Base-by-base conservation (phyloP, 2,797 vertebrate species). In the Clarias pachynema region DNA sequence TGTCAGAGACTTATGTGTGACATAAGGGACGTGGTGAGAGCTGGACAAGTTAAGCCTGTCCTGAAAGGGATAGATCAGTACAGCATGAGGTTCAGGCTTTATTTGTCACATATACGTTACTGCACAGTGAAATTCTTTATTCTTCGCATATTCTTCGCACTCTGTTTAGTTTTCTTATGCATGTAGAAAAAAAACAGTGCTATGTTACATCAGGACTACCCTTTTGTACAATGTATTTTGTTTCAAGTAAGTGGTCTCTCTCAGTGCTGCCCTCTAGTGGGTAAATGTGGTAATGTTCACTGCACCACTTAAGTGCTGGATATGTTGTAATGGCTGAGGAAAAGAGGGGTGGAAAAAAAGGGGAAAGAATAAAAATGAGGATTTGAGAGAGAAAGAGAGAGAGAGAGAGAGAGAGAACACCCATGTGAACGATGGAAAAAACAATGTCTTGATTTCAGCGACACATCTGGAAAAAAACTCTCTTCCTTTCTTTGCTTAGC, bases 381-480 rank as follows among this genome's bases (percentile, higher is more conserved):
- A 24, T 31, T 34, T 56, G 59, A 62, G 22, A 81, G 59, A 63
- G 59, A 72, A 12, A 56, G 29, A 40, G 53, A 70, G 53, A 70
- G 3, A 62, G 53, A 79, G 20, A 56, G 29, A 59, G 53, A 70
- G 53, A 70, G 3, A 62, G 53, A 79, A 68, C 29, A 79, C 63
- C 26, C 81, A 70, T 62, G 84, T 84, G 78, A 69, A 66, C 24
- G 62, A 85, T 74, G 82, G 79, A 84, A 80, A 75, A 91, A 92
- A 89, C 86, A 83, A 82, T 79, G 85, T 90, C 86, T 89, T 91
- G 57, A 86, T 89, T 91, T 88, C 65, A 83, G 73, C 56, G 72
- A 89, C 86, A 88, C 89, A 91, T 92, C 90, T 91, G 92, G 92
- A 92, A 92, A 91, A 93, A 91, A 83, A 8, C 9, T 84, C 79